Percentiles rank a stretch among this genome's conserved stretches.
Evolutionary conservation across 2,113 vertebrate genomes (phyloP).

Genomic region (Mola mola): DNA sequence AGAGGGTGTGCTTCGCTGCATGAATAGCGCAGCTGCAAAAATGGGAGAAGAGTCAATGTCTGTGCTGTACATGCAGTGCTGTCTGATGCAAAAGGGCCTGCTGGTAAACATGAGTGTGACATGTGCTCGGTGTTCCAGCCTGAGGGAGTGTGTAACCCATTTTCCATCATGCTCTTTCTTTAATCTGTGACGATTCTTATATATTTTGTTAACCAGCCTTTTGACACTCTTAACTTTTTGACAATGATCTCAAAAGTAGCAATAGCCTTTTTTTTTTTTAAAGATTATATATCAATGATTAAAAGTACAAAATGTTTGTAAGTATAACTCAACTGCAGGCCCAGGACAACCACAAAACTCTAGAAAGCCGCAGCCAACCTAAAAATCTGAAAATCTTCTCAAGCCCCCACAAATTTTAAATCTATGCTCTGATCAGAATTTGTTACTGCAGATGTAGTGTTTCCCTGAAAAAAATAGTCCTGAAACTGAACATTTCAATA

Average conservation of each 20-base stretch:
- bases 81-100: slow-evolving; percentile 18
- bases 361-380: no score
- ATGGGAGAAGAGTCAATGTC: slow-evolving; percentile 3
- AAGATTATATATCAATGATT: no score
- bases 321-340: no score
- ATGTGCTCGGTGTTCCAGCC: slow-evolving; percentile 38
- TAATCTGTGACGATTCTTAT: not conserved
- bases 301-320: no score
- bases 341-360: no score
- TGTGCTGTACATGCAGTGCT: slow-evolving; percentile 14
- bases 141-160: slow-evolving; percentile 33
- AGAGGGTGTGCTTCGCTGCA: slow-evolving; percentile 28
- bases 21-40: slow-evolving; percentile 33
- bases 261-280: no score
- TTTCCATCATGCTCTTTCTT: slow-evolving; percentile 11
- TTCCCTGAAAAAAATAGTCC: no score
- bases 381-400: no score
- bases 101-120: slow-evolving; percentile 39
- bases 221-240: not conserved
- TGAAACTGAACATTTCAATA: no score
- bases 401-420: no score
- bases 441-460: no score
- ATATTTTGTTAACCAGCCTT: slow-evolving; percentile 1
- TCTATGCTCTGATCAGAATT: no score
- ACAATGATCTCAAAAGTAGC: not conserved